A percentile compares a stretch with the other conserved stretches of the same genome.
phyloP scores from a whole-genome alignment of 1,140 invertebrate genomes.

The Bombyx mandarina region DNA sequence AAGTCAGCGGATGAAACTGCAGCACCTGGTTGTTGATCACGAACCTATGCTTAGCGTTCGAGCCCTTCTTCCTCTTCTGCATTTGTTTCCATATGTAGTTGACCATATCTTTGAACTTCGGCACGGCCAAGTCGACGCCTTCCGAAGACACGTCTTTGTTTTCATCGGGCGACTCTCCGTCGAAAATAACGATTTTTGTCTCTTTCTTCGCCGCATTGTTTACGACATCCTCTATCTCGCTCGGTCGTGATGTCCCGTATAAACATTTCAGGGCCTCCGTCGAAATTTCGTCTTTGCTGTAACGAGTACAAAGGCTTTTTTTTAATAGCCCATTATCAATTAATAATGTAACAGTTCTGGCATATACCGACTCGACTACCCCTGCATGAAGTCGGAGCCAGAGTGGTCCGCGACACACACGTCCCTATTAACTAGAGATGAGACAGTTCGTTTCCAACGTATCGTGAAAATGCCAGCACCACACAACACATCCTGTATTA shows the following conservation, averaged over 20 bases:
- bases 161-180: conserved; percentile 37
- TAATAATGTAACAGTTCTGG: too few species aligned
- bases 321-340: too few species aligned
- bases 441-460: too few species aligned
- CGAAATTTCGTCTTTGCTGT: conserved; percentile 84
- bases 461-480: too few species aligned
- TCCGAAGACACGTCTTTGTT: conserved; percentile 28
- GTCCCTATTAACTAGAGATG: too few species aligned
- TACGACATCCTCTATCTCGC: conserved; percentile 66
- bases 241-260: conserved; percentile 74
- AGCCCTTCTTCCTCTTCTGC: conserved; percentile 71
- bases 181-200: conserved; percentile 33
- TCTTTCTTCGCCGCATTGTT: conserved; percentile 59
- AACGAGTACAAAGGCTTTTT: neutral
- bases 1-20: conserved; percentile 77
- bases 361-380: too few species aligned
- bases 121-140: conserved; percentile 48
- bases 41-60: conserved; percentile 71
- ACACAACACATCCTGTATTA: too few species aligned
- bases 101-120: conserved; percentile 76
- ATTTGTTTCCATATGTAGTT: conserved; percentile 77
- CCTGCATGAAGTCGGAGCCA: too few species aligned
- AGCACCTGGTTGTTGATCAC: conserved; percentile 76
- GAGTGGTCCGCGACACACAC: too few species aligned
- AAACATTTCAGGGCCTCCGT: conserved; percentile 80